These are phyloP conservation scores for Drusus annulatus DNA, from an alignment of 1,140 invertebrate genomes.

Conservation along the genomic window DNA sequence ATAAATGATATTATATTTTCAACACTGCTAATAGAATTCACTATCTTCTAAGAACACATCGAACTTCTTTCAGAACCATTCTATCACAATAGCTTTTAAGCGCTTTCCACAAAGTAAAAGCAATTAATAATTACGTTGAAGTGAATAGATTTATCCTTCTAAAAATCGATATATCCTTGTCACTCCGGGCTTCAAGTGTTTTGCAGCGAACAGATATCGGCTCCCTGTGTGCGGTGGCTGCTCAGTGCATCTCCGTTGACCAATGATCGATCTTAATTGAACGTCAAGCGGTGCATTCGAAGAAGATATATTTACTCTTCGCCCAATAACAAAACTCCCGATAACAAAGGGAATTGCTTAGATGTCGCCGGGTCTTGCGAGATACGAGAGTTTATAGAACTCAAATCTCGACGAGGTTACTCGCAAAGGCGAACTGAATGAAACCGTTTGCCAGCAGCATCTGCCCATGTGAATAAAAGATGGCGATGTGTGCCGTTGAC, in stretches of 20 bases:
- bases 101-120: not conserved
- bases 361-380: not conserved
- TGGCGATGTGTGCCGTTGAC: constrained; percentile 3
- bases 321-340: not conserved
- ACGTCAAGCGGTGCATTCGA: constrained; percentile 1
- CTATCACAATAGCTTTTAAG: too few species aligned
- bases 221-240: constrained; percentile 10
- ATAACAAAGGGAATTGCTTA: not conserved
- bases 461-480: too few species aligned
- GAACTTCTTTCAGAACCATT: too few species aligned
- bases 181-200: not conserved
- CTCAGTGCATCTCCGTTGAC: constrained; percentile 18
- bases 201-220: constrained; percentile 4
- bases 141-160: constrained; percentile 16
- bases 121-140: constrained; percentile 7
- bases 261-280: constrained; percentile 36
- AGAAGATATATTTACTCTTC: constrained; percentile 27
- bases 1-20: too few species aligned
- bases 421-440: not conserved
- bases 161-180: constrained; percentile 27
- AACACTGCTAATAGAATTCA: too few species aligned
- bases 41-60: too few species aligned
- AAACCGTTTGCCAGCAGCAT: not conserved
- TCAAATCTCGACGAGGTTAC: not conserved
- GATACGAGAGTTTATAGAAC: not conserved